Evolutionary conservation across 2,113 vertebrate species (phyloP).

Genomic region (Bos indicus): DNA sequence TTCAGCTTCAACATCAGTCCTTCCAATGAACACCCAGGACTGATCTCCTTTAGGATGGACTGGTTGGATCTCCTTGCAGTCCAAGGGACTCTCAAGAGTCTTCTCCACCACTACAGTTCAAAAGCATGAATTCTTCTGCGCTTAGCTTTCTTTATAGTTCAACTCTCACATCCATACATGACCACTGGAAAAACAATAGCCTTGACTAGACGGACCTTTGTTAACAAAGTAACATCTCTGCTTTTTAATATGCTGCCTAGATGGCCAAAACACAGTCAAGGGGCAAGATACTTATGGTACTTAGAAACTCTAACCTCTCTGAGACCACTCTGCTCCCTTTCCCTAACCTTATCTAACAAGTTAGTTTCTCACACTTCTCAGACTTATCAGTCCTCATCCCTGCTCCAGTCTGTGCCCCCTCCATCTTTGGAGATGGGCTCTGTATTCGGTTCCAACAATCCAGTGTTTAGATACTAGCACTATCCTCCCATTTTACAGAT

Average conservation of each 20-base stretch:
- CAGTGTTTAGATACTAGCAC: neutral
- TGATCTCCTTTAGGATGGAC: neutral
- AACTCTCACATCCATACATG: neutral
- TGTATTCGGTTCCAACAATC: rapidly evolving
- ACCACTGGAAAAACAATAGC: neutral
- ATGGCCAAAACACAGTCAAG: neutral
- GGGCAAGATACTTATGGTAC: neutral
- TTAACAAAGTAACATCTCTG: neutral
- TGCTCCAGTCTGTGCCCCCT: rapidly evolving
- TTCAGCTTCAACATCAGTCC: neutral
- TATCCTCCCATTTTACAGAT: neutral
- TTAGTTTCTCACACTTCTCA: neutral
- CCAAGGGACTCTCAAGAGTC: neutral
- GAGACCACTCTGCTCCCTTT: neutral
- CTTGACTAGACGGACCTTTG: neutral
- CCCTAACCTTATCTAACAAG: neutral
- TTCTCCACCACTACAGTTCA: neutral
- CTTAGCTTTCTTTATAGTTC: neutral
- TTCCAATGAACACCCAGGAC: neutral
- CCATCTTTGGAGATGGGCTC: neutral
- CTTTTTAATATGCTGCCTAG: neutral
- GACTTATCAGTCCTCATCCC: neutral
- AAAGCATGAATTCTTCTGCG: rapidly evolving
- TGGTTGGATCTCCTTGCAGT: neutral
- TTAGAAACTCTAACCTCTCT: neutral